These are phyloP conservation scores for Istiophorus platypterus DNA, from an alignment of 2,113 vertebrate species.

Conservation along the genomic window DNA sequence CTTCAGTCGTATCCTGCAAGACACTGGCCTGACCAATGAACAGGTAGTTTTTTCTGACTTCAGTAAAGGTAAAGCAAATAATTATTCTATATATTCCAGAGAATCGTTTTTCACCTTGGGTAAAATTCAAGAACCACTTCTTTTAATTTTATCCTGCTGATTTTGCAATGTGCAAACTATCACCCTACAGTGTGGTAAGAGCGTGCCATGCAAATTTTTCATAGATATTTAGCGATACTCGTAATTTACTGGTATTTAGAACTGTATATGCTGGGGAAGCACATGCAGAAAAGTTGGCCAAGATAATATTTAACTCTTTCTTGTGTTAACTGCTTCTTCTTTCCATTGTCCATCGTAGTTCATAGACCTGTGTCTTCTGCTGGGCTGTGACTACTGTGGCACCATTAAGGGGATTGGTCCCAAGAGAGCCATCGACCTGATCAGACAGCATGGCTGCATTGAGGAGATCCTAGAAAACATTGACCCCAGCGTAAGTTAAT, in stretches of 20 bases:
- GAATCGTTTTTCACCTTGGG: background rate
- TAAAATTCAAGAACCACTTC: background rate
- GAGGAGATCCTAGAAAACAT: slow-evolving; percentile 93
- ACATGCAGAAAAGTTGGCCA: background rate
- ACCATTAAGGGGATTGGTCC: slow-evolving; percentile 97
- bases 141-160: background rate
- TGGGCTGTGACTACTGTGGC: slow-evolving; percentile 97
- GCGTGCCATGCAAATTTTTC: no score
- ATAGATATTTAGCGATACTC: no score
- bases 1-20: slow-evolving; percentile 90
- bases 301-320: background rate
- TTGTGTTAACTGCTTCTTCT: background rate
- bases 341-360: slow-evolving; percentile 80
- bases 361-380: slow-evolving; percentile 95
- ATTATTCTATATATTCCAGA: background rate
- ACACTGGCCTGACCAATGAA: slow-evolving; percentile 88
- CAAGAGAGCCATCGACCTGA: slow-evolving; percentile 95
- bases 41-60: slow-evolving; percentile 77
- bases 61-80: background rate
- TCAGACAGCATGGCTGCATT: slow-evolving; percentile 92
- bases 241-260: no score
- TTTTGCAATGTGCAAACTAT: background rate
- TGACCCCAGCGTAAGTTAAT: slow-evolving; percentile 82
- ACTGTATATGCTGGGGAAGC: background rate
- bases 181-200: background rate